Base-by-base conservation (phyloP, 2,888 invertebrate genomes). In the Hirtodrosophila trivittata region DNA sequence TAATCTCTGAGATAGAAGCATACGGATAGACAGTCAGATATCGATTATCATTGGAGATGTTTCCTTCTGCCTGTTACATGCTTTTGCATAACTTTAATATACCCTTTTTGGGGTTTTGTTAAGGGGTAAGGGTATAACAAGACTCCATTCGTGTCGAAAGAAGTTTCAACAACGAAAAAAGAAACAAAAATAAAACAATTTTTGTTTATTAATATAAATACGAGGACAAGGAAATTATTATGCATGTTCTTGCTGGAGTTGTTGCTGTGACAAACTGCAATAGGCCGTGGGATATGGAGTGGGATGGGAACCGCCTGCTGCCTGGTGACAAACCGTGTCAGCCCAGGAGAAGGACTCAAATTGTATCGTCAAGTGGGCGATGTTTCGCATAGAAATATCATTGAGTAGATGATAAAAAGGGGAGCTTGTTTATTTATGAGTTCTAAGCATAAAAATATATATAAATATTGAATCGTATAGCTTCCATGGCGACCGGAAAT, bases 241-340 rank as follows among this genome's bases (percentile, higher is more conserved):
- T 69, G 72, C 57, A 56, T 60, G 63, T 64, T 67, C 45, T 81
- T 59, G 52, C 54, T 68, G 57, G 14, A 10, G n/a, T 42, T 26
- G 55, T 81, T 59, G 81, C 66, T 77, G 70, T 91, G 89, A 90
- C 91, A 91, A 90, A 89, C 75, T 14, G 70, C 74, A 75, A 57
- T 75, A 71, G 70, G 70, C 75, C 57, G 1, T 4, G 5, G 18
- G 18, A 21, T 5, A 21, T 21, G 18, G 18, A 21, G 5, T 21
- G 18, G 18, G 18, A 21, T 21, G 18, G 18, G 18, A 21, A 21
- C 5, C 18, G 18, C 2, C 18, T 21, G 18, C 18, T 21, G 18
- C 18, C 18, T 21, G 18, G 18, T 21, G 89, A 90, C 91, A 90
- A 90, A 89, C 75, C 21, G 75, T 75, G 75, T 63, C 70, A 71